Base-by-base conservation (phyloP, 37 sponge, comb jelly and placozoan species). In the Halichondria panicea region DNA sequence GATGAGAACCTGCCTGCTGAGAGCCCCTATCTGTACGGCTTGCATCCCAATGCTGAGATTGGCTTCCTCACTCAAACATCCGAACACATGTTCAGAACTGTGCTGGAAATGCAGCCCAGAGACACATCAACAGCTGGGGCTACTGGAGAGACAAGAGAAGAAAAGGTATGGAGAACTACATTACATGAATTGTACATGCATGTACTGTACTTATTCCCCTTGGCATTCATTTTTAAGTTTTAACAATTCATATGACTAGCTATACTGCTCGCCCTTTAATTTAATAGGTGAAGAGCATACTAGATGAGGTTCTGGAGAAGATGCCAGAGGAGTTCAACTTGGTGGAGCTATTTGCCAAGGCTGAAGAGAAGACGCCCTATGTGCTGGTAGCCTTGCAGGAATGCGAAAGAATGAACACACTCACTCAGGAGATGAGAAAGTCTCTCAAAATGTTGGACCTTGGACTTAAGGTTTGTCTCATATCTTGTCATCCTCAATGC, bases 21-120 rank as follows among this genome's bases (percentile, higher is more conserved):
- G 87, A 95, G 91, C 55, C 98, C 98, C 56, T 84, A 86, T 55
- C 93, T 97, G 58, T 97, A 97, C 48, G 98, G 98, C 28, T 88
- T 97, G 11, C 98, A 97, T 56, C 95, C 98, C 71, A 97, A 97
- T 60, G 98, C 98, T 63, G 98, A 97, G 78, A 97, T 97, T 22
- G 98, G 95, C 8, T 97, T 97, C 85, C 82, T 97, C 77, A 92
- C 98, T 3, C 87, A 93, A 25, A 89, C 93, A 13, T 92, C 95
- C 0, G 93, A 97, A 75, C 81, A 87, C 59, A 81, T 97, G 56
- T 97, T 97, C 82, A 72, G 89, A 44, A 97, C 98, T 32, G 98
- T 97, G 30, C 93, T 97, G 54, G 98, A 95, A 74, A 97, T 97
- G 98, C 98, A 97, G 86, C 98, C 98, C 5, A 69, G 93, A 34